Evolutionary conservation across 2,888 invertebrate genomes (phyloP).

Genomic region (Elysia crispata): DNA sequence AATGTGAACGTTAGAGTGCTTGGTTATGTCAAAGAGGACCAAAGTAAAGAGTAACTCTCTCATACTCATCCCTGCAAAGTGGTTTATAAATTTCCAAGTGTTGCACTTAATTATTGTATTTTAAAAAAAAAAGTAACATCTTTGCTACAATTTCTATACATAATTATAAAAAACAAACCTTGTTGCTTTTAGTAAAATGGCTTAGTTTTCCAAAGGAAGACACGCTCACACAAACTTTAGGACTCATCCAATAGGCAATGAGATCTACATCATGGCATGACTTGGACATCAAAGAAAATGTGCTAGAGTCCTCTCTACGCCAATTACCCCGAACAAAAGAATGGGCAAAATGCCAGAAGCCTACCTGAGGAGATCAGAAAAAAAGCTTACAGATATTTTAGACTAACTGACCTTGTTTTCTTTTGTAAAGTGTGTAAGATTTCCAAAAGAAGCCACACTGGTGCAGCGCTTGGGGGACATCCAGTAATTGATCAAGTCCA

Average conservation of each 20-base stretch:
- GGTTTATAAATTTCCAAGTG: too few relatives aligned
- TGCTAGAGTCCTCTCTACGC: slow-evolving; percentile 74
- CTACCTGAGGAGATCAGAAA: slow-evolving; percentile 60
- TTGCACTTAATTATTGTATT: too few relatives aligned
- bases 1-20: too few relatives aligned
- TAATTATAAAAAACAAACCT: slow-evolving; percentile 34
- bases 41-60: too few relatives aligned
- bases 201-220: slow-evolving; percentile 46
- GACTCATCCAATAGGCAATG: slow-evolving; percentile 76
- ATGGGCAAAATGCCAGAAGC: slow-evolving; percentile 78
- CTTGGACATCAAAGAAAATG: slow-evolving; percentile 77
- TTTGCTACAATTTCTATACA: too few relatives aligned
- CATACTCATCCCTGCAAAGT: too few relatives aligned
- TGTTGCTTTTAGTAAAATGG: slow-evolving; percentile 46
- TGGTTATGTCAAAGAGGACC: too few relatives aligned
- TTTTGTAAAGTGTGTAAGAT: not conserved
- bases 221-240: slow-evolving; percentile 41
- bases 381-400: not conserved
- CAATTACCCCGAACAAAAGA: slow-evolving; percentile 78
- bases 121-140: too few relatives aligned
- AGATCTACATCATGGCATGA: slow-evolving; percentile 79
- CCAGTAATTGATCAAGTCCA: slow-evolving; percentile 77
- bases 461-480: slow-evolving; percentile 70
- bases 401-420: slow-evolving; percentile 6
- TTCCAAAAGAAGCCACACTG: slow-evolving; percentile 74